Evolutionary conservation across 2,113 vertebrate genomes (phyloP).

Genomic region (Caloenas nicobarica): DNA sequence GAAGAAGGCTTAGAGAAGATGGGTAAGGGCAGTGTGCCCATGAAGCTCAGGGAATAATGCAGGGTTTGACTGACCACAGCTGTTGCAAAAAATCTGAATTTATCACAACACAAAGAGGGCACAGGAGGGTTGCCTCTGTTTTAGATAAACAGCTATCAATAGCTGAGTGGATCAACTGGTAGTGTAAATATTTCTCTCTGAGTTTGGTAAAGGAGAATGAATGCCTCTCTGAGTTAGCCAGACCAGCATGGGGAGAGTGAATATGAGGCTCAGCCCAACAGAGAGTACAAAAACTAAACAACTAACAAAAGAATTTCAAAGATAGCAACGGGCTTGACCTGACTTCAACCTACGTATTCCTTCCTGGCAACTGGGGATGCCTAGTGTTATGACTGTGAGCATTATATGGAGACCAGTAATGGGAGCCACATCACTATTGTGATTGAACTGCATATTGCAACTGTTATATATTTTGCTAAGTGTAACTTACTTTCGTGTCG

Average conservation of each 20-base stretch:
- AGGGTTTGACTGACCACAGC: not conserved
- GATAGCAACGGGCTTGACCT: too few relatives aligned
- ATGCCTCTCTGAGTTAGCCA: too few relatives aligned
- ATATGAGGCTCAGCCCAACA: too few relatives aligned
- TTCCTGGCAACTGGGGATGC: not conserved
- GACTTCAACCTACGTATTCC: not conserved
- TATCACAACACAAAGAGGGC: not conserved
- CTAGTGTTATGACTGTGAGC: not conserved
- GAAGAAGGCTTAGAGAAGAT: not conserved
- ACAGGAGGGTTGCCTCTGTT: not conserved
- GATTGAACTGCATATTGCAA: not conserved
- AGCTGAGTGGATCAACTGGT: not conserved
- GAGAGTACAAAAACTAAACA: too few relatives aligned
- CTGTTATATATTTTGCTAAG: not conserved
- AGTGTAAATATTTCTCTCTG: too few relatives aligned
- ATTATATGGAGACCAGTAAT: not conserved
- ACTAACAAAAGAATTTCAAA: too few relatives aligned
- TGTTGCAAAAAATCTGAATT: not conserved
- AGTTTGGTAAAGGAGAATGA: too few relatives aligned
- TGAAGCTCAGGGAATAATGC: not conserved
- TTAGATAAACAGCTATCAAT: not conserved
- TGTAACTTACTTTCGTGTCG: not conserved
- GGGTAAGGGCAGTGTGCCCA: accelerated
- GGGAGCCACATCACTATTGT: not conserved
- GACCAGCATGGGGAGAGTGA: too few relatives aligned